phyloP scores from a whole-genome alignment of 2,113 vertebrate species.

The Pterophyllum scalare region DNA sequence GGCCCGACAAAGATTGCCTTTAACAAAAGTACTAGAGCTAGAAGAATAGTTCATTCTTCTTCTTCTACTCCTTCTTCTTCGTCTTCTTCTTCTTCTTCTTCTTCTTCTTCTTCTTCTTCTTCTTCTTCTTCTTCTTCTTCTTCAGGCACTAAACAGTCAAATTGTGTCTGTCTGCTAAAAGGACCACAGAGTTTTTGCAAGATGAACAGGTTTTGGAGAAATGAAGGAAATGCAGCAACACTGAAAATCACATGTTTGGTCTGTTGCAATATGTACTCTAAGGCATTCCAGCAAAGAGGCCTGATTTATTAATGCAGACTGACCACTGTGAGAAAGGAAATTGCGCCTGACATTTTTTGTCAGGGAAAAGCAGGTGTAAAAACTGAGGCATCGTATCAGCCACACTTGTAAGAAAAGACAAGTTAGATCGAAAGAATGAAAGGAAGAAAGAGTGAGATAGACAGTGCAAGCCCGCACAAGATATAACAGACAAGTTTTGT shows the following conservation, averaged over 20 bases:
- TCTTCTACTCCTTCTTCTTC: no score
- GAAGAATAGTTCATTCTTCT: background rate
- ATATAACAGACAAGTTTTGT: background rate
- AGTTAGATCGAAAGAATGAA: background rate
- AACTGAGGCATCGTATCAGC: background rate
- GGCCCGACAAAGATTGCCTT: background rate
- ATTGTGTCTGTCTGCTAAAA: background rate
- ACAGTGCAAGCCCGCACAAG: background rate
- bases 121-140: background rate
- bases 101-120: background rate
- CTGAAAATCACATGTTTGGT: constrained; percentile 4
- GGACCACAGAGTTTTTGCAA: background rate
- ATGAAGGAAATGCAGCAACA: background rate
- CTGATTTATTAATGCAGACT: constrained; percentile 36
- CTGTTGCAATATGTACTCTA: constrained; percentile 26
- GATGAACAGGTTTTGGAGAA: background rate
- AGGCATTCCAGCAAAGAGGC: constrained; percentile 17
- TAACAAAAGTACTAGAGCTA: no score
- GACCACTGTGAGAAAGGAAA: constrained; percentile 18
- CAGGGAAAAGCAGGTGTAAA: constrained; percentile 26
- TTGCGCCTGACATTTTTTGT: constrained; percentile 21
- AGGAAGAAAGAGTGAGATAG: background rate
- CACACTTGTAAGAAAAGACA: background rate
- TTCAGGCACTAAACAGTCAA: background rate
- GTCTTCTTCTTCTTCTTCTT: background rate